Conservation (phyloP, 2,888 invertebrate species). For the Plusia festucae region DNA sequence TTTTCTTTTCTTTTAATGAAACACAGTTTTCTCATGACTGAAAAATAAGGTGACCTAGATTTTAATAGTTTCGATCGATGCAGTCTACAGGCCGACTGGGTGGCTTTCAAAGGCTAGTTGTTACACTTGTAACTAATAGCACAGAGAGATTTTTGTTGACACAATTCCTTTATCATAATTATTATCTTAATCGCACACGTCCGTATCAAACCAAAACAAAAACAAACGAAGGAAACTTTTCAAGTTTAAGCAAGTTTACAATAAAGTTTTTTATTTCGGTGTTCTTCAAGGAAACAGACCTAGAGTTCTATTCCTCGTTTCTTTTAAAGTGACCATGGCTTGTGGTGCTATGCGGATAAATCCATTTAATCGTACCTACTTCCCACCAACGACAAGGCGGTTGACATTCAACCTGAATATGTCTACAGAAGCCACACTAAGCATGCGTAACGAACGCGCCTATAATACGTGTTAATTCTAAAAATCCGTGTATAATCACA, state of each 20-base stretch:
- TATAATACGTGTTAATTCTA: slow-evolving; percentile 10
- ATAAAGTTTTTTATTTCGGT: not conserved
- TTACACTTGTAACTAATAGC: no score
- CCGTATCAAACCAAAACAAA: no score
- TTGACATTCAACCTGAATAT: slow-evolving; percentile 31
- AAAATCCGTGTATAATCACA: slow-evolving; percentile 10
- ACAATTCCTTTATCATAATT: no score
- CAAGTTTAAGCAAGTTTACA: not conserved
- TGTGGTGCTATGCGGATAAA: slow-evolving; percentile 38
- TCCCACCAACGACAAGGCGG: not conserved
- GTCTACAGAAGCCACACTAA: slow-evolving; percentile 9
- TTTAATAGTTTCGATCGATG: not conserved
- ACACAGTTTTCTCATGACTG: not conserved
- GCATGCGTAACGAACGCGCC: not conserved
- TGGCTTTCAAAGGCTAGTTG: no score
- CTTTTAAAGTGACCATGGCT: slow-evolving; percentile 25
- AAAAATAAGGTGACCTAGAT: not conserved
- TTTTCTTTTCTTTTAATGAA: not conserved
- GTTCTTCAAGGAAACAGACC: slow-evolving; percentile 21
- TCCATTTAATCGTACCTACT: not conserved
- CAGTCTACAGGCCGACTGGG: no score
- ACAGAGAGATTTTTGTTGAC: no score
- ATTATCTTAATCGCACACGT: no score
- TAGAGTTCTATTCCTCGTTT: not conserved
- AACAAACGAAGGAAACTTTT: not conserved